Conservation (phyloP, 2,113 vertebrate species). For the Tragelaphus imberbis region DNA sequence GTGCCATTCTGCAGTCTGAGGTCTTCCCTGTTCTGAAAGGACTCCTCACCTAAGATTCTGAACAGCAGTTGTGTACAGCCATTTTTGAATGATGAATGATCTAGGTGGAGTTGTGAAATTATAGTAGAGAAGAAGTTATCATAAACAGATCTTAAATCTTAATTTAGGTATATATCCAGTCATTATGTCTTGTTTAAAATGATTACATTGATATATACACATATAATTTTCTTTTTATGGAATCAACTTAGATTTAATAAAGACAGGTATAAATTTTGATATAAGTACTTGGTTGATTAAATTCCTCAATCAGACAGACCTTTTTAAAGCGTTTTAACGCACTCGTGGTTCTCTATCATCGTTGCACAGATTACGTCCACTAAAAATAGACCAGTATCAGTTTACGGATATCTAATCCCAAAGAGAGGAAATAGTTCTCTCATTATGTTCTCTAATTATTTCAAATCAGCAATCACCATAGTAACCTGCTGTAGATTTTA, state of each 20-base stretch:
- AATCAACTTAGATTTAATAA: constrained; percentile 56
- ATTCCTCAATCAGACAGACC: constrained; percentile 60
- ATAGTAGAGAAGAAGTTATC: background rate
- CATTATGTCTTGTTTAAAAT: constrained; percentile 27
- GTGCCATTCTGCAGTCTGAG: background rate
- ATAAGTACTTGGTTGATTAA: constrained; percentile 62
- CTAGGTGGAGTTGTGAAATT: background rate
- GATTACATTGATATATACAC: constrained; percentile 37
- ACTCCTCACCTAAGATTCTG: background rate
- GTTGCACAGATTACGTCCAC: constrained; percentile 66
- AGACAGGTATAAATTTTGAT: constrained; percentile 57
- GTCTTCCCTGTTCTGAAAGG: background rate
- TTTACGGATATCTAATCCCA: constrained; percentile 78
- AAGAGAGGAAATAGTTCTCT: constrained; percentile 81
- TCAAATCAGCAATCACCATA: constrained; percentile 78
- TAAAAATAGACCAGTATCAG: constrained; percentile 80
- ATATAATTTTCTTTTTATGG: constrained; percentile 48
- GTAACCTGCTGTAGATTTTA: constrained; percentile 76
- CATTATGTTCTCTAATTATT: constrained; percentile 83
- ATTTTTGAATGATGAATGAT: background rate
- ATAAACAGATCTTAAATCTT: constrained; percentile 46
- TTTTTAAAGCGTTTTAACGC: constrained; percentile 73
- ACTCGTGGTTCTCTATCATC: constrained; percentile 72
- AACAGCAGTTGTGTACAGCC: background rate
- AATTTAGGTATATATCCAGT: constrained; percentile 1